Conservation (phyloP, 2,113 vertebrate species). For the Coturnix japonica region DNA sequence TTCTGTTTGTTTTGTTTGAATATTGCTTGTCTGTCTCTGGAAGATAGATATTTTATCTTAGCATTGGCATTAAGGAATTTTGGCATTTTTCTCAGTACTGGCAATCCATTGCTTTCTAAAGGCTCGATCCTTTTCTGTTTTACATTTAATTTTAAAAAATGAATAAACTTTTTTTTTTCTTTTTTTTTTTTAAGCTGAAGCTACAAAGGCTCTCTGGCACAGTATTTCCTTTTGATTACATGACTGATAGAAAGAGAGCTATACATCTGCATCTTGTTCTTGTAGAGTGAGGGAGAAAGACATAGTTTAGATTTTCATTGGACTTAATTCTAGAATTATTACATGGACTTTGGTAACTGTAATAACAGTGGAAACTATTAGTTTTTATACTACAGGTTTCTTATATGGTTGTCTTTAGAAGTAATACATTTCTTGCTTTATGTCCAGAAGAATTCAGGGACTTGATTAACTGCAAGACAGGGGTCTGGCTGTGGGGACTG, state of each 20-base stretch:
- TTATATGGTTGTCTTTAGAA: not conserved
- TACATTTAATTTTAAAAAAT: not conserved
- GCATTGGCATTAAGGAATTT: not conserved
- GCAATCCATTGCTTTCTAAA: not conserved
- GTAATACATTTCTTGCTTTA: not conserved
- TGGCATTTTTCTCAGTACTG: not conserved
- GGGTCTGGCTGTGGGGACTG: not conserved
- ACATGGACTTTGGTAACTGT: not conserved
- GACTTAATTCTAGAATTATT: not conserved
- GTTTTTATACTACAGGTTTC: no score
- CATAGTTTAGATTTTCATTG: not conserved
- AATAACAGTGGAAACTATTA: not conserved
- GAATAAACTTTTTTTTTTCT: not conserved
- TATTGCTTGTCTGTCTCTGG: not conserved
- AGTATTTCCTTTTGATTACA: not conserved
- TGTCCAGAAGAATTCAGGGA: not conserved
- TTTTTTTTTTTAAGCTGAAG: not conserved
- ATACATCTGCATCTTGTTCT: not conserved
- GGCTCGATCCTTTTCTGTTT: not conserved
- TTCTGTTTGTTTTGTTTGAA: not conserved
- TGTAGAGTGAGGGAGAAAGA: not conserved
- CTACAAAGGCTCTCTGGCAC: not conserved
- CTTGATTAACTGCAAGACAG: not conserved
- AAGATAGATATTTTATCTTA: not conserved
- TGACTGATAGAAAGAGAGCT: not conserved